These are phyloP conservation scores for Platanista minor DNA, from an alignment of 2,113 vertebrate species.

Conservation along the genomic window DNA sequence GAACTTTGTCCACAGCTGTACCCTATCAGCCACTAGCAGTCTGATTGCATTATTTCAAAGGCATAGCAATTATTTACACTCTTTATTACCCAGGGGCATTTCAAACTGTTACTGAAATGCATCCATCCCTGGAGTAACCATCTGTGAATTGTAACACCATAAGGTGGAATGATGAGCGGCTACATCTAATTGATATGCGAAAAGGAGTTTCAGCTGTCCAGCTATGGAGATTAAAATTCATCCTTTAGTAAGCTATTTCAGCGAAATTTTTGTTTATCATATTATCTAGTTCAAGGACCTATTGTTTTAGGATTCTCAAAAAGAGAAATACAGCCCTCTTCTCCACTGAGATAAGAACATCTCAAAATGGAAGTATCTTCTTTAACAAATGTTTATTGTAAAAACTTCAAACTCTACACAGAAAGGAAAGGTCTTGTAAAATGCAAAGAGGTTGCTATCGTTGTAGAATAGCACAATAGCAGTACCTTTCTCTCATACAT, in stretches of 20 bases:
- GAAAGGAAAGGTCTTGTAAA: neutral
- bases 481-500: neutral
- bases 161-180: conserved; percentile 34
- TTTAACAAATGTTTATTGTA: neutral
- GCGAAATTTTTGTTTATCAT: neutral
- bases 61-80: conserved; percentile 52
- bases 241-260: neutral
- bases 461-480: neutral
- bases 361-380: neutral
- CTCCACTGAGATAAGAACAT: neutral
- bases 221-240: conserved; percentile 28
- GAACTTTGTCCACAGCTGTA: conserved; percentile 22
- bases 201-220: conserved; percentile 32
- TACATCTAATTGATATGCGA: conserved; percentile 51
- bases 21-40: neutral
- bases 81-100: conserved; percentile 70
- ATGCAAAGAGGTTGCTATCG: neutral
- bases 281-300: neutral
- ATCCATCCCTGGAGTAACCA: conserved; percentile 60
- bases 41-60: conserved; percentile 30
- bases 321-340: neutral
- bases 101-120: conserved; percentile 66
- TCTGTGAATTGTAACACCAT: conserved; percentile 61
- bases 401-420: neutral
- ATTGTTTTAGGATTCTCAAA: neutral